Evolutionary conservation across 2,797 vertebrate species (phyloP).

Genomic region (Bufotes viridis): DNA sequence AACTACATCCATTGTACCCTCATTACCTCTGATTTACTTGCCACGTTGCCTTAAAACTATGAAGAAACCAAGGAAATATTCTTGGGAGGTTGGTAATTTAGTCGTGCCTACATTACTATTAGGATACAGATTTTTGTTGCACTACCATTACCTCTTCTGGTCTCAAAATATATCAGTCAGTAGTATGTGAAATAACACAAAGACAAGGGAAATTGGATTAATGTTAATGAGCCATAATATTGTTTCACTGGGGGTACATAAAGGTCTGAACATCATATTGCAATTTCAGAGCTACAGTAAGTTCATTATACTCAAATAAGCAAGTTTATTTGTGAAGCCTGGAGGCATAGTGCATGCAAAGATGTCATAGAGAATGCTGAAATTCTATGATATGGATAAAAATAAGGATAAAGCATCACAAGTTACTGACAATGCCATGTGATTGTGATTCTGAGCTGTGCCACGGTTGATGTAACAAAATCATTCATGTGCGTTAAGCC

Average conservation of each 20-base stretch:
- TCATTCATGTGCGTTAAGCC: constrained; percentile 20
- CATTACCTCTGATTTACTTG: too few species aligned
- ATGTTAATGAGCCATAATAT: not conserved
- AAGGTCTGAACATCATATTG: not conserved
- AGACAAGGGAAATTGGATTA: not conserved
- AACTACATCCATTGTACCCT: too few species aligned
- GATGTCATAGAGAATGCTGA: not conserved
- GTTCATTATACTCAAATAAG: not conserved
- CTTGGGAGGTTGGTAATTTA: not conserved
- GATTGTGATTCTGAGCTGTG: not conserved
- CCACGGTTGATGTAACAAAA: constrained; percentile 16
- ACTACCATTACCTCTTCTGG: not conserved
- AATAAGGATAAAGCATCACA: not conserved
- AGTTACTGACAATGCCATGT: not conserved
- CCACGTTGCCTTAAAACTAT: too few species aligned
- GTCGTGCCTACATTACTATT: not conserved
- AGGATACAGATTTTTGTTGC: not conserved
- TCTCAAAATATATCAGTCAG: not conserved
- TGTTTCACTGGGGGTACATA: not conserved
- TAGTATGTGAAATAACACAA: not conserved
- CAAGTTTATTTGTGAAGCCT: not conserved
- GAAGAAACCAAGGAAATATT: not conserved
- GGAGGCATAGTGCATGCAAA: not conserved
- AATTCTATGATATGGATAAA: not conserved
- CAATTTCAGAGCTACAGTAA: not conserved